Evolutionary conservation across 2,888 invertebrate genomes (phyloP).

Genomic region (Calliopum simillimum): DNA sequence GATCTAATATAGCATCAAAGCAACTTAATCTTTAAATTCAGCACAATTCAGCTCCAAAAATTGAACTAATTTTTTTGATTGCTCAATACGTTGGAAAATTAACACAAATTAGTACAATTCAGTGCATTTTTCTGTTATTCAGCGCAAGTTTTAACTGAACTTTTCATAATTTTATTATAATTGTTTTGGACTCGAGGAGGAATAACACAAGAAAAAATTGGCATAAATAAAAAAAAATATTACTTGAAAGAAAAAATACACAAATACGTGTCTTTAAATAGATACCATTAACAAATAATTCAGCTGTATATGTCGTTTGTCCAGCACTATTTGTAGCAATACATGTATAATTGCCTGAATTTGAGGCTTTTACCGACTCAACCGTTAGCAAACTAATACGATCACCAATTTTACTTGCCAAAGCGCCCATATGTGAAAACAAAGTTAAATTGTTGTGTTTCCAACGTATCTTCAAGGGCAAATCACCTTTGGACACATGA

Average conservation of each 20-base stretch:
- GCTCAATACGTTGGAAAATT: neutral
- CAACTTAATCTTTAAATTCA: too few relatives aligned
- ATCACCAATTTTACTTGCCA: slow-evolving; percentile 75
- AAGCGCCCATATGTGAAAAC: slow-evolving; percentile 70
- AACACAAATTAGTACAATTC: slow-evolving; percentile 9
- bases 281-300: slow-evolving; percentile 75
- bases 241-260: neutral
- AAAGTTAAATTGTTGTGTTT: slow-evolving; percentile 64
- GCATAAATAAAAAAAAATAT: neutral
- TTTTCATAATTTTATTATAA: neutral
- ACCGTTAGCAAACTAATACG: slow-evolving; percentile 77
- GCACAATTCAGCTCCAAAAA: too few relatives aligned
- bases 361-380: slow-evolving; percentile 76
- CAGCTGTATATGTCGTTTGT: slow-evolving; percentile 72
- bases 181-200: neutral
- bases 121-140: neutral
- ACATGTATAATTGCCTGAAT: slow-evolving; percentile 79
- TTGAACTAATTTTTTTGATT: neutral
- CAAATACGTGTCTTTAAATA: neutral
- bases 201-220: neutral
- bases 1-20: too few relatives aligned
- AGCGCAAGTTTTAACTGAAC: neutral
- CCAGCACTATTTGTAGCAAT: slow-evolving; percentile 75
- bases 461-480: slow-evolving; percentile 77
- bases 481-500: slow-evolving; percentile 73